Conservation (phyloP, 2,113 vertebrate genomes). For the Hypomesus transpacificus region DNA sequence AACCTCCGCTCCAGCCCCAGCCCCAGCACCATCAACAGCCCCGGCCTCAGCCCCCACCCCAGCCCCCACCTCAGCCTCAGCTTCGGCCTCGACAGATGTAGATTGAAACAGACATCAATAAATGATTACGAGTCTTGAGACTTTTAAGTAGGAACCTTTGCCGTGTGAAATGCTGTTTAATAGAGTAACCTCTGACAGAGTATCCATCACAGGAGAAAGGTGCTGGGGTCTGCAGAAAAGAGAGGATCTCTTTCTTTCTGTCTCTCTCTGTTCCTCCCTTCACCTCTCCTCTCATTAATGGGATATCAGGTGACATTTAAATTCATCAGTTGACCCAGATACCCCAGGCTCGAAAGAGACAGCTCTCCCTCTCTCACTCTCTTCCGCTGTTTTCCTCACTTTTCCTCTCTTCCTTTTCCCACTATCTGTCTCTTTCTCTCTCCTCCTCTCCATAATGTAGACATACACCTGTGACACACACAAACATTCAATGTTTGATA, state of each 20-base stretch:
- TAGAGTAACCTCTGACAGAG: slow-evolving; percentile 76
- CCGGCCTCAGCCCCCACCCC: slow-evolving; percentile 49
- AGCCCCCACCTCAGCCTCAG: background rate
- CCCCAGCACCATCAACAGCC: too few relatives aligned
- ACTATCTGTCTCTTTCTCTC: too few relatives aligned
- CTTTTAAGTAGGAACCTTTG: slow-evolving; percentile 93
- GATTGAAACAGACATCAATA: slow-evolving; percentile 95
- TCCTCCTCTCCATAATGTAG: too few relatives aligned
- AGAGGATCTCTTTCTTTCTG: background rate
- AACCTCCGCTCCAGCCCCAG: too few relatives aligned
- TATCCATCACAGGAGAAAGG: slow-evolving; percentile 75
- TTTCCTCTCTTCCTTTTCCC: too few relatives aligned
- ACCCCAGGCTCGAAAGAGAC: background rate
- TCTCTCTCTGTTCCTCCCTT: slow-evolving; percentile 16
- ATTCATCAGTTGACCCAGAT: slow-evolving; percentile 64
- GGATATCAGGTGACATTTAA: slow-evolving; percentile 61
- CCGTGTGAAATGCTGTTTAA: slow-evolving; percentile 83
- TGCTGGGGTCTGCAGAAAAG: slow-evolving; percentile 70
- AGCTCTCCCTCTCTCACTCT: background rate
- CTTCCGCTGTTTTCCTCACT: too few relatives aligned
- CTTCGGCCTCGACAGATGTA: slow-evolving; percentile 68
- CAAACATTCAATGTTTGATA: background rate
- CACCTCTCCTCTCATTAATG: slow-evolving; percentile 32
- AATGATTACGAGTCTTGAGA: slow-evolving; percentile 91
- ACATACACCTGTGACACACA: background rate